Base-by-base conservation (phyloP, 2,113 vertebrate species). In the Garra rufa region DNA sequence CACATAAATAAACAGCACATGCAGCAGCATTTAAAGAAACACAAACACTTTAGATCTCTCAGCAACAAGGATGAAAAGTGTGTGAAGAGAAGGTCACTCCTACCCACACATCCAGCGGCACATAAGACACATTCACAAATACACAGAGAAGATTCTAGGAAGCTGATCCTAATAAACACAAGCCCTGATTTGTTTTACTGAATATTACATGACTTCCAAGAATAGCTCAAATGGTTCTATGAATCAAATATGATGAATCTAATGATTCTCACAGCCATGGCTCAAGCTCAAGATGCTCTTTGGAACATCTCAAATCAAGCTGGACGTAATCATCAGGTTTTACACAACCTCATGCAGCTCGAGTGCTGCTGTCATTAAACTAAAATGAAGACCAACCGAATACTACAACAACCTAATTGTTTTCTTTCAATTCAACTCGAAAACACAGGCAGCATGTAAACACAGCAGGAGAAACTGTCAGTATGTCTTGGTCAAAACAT, bases 21-120 rank as follows among this genome's bases (percentile, higher is more conserved):
- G 19, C 6, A 59, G 52, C 28, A 55, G 28, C 46, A 38, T 55
- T 76, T 76, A 26, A 52, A 78, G 30, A 78, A 61, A 41, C 52
- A 77, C 34, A 34, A 38, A 30, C 11, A 26, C 19, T 59, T 59
- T 77, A 77, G 76, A 77, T 77, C 76, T 77, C 76, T 59, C 52
- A 59, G 52, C 30, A 77, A 77, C 76, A 41, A 77, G 52, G 21
- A 77, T 59, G 52, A 77, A 59, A 77, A 59, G 34, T 59, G 76
- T 77, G 76, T 24, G 76, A n/a, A 77, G 48, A 24, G 52, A 75
- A 52, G 73, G 76, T 59, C 76, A 78, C 14, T 43, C 2, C 52
- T 43, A 59, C 76, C 34, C 34, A 78, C 52, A 59, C 52, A 76
- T 34, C 28, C 19, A 57, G n/a, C 30, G 24, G 50, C 52, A 57